Evolutionary conservation across 2,113 vertebrate species (phyloP).

Genomic region (Thymallus thymallus): DNA sequence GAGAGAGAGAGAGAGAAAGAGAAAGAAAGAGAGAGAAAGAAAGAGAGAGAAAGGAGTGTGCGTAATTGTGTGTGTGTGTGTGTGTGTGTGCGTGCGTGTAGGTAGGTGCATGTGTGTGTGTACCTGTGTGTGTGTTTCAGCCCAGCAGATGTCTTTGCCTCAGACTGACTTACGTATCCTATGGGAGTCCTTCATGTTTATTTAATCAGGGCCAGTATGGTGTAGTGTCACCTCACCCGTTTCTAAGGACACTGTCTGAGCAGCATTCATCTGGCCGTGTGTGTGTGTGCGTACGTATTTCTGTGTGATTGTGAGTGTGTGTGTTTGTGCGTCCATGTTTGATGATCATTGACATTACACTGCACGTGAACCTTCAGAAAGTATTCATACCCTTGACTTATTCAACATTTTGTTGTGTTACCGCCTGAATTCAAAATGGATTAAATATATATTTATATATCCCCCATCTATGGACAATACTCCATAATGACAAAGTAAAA

Average conservation of each 20-base stretch:
- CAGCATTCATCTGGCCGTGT: slow-evolving; percentile 8
- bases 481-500: no score
- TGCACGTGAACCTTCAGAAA: neutral
- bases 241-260: slow-evolving; percentile 19
- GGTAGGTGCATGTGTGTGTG: neutral
- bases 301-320: slow-evolving; percentile 9
- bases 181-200: slow-evolving; percentile 64
- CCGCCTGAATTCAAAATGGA: no score
- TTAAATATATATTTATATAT: no score
- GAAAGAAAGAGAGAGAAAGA: no score
- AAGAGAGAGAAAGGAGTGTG: neutral
- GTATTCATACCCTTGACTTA: no score
- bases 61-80: neutral
- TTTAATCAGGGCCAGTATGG: slow-evolving; percentile 57
- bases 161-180: slow-evolving; percentile 33
- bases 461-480: no score
- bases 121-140: slow-evolving; percentile 1
- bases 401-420: no score
- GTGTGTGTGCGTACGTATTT: slow-evolving; percentile 7
- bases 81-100: neutral
- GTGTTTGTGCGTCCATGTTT: neutral
- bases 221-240: slow-evolving; percentile 38
- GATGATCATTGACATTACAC: slow-evolving; percentile 2
- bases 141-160: slow-evolving; percentile 44
- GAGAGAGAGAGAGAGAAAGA: no score